phyloP scores from a whole-genome alignment of 2,888 invertebrate species.

The Carabus problematicus region DNA sequence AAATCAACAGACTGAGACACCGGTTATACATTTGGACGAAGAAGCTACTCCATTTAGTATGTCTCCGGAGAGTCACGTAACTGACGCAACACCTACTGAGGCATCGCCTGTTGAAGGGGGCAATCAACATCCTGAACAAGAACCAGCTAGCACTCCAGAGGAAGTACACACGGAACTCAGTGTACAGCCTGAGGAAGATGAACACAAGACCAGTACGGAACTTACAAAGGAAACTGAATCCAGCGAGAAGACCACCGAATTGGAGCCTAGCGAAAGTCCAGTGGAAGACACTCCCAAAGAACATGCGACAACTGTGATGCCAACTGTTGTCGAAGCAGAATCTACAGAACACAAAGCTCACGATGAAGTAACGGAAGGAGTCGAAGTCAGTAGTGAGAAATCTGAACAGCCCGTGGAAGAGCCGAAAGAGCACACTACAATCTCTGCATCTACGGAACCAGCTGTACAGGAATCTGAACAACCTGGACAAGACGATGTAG shows the following conservation, averaged over 20 bases:
- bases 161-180: conserved; percentile 41
- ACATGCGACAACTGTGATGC: conserved; percentile 17
- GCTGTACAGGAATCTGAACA: conserved; percentile 40
- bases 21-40: conserved; percentile 3
- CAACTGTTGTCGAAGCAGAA: conserved; percentile 30
- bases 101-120: conserved; percentile 23
- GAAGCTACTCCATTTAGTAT: neutral
- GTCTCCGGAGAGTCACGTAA: conserved; percentile 8
- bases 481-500: neutral
- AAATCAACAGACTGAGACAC: conserved; percentile 9
- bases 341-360: conserved; percentile 5
- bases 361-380: conserved; percentile 12
- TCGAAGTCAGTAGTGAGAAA: conserved; percentile 33
- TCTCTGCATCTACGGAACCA: conserved; percentile 40
- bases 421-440: conserved; percentile 41
- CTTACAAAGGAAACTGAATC: conserved; percentile 18
- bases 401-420: conserved; percentile 44
- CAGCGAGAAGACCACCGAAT: conserved; percentile 21
- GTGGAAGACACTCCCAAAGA: conserved; percentile 8
- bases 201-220: conserved; percentile 43
- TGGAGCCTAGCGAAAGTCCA: conserved; percentile 30
- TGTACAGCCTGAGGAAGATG: conserved; percentile 46
- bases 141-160: conserved; percentile 15
- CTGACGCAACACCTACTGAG: conserved; percentile 41
- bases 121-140: conserved; percentile 37